Evolutionary conservation across 2,797 vertebrate genomes (phyloP).

Genomic region (Huso huso): DNA sequence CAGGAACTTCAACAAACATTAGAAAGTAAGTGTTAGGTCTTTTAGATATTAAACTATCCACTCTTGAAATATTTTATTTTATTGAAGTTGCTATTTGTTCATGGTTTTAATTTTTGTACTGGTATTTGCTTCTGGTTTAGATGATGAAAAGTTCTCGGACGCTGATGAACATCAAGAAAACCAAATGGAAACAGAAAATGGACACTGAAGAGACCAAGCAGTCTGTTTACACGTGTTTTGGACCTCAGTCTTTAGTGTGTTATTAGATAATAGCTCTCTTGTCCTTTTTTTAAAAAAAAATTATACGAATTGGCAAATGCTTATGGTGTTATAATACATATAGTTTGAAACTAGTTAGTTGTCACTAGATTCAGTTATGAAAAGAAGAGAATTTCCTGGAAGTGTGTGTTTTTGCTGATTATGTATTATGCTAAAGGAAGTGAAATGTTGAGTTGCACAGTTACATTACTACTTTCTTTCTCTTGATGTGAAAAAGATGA

Average conservation of each 20-base stretch:
- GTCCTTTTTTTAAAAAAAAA: no score
- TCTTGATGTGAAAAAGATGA: no score
- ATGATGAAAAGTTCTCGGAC: constrained; percentile 89
- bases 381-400: no score
- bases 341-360: no score
- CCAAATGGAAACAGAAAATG: constrained; percentile 58
- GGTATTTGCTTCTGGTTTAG: constrained; percentile 44
- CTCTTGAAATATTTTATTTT: not conserved
- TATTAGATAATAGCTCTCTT: not conserved
- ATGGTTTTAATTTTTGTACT: no score
- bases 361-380: no score
- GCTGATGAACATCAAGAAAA: constrained; percentile 79
- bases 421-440: no score
- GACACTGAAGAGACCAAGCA: constrained; percentile 51
- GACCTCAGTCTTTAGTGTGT: not conserved
- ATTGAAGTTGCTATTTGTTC: constrained; percentile 9
- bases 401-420: no score
- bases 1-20: constrained; percentile 96
- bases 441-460: no score
- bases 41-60: not conserved
- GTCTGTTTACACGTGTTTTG: not conserved
- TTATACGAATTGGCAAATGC: no score
- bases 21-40: constrained; percentile 75
- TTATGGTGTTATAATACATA: not conserved
- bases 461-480: no score